Base-by-base conservation (phyloP, 2,113 vertebrate species). In the Albula glossodonta region DNA sequence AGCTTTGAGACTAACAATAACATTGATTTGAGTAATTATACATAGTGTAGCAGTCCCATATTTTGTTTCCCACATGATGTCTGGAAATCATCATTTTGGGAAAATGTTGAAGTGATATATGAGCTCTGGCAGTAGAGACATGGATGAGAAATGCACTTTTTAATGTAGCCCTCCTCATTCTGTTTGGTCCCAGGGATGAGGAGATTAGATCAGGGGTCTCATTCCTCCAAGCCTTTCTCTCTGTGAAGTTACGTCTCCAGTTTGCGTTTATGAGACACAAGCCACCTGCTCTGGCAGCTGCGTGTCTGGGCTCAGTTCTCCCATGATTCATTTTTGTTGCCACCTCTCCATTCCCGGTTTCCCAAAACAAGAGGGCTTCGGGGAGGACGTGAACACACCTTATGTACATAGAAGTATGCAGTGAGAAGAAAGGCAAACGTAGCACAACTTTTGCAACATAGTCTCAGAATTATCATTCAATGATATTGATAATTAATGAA, bases 31-130 rank as follows among this genome's bases (percentile, higher is more conserved):
- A 31, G 25, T 74, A 74, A 74, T 74, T 31, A 74, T 74, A 31
- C 70, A 74, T 31, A 25, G n/a, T 74, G 70, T 31, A 74, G 70
- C 22, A 9, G 70, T 74, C 22, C 25, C 70, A 74, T 74, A 5
- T 74, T n/a, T 74, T 7, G 6, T 31, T 74, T 31, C n/a, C 70
- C 70, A 85, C 56, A n/a, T 10, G 56, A 13, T 79, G 50, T 86
- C 79, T 86, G 31, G 78, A 83, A 87, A 41, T 78, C 15, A 12
- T 87, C 70, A 74, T 74, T 74, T 74, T 2, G 70, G 70, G 70
- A 74, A 74, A 74, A 5, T 74, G 22, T 22, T 31, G n/a, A 31
- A 74, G 3, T 31, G 9, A 31, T 9, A 10, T 74, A 22, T 25
- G 70, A 10, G 70, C 2, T 10, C 66, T 74, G n/a, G 19, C 10